Evolutionary conservation across 2,797 vertebrate genomes (phyloP), one percentile per base, ranked within the genome.

Genomic region (Rhinophrynus dorsalis): DNA sequence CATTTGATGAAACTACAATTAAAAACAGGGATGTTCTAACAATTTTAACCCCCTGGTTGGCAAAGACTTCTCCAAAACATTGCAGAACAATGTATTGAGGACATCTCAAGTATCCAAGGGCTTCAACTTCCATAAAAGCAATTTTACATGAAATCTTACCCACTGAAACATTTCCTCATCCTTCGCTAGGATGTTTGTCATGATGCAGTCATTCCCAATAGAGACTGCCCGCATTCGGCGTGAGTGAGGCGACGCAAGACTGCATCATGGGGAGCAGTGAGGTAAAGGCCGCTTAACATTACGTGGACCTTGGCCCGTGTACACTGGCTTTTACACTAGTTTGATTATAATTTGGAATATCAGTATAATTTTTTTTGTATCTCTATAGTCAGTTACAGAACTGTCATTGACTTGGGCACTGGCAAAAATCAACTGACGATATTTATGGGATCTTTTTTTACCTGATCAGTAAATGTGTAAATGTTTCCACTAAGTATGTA

Each of bases 1-100:
- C 68, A 77, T 65, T 75, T 83, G 80, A 79, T 82, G 78, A 38
- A 79, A 83, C 83, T 66, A 35, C 83, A 82, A 83, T 86, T 86
- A 86, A 84, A 85, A 84, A 82, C 78, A 84, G 68, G 74, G 83
- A 86, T 85, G 87, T 84, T 87, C 82, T 86, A 82, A 75, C 80
- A 76, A 80, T 72, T 74, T 72, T 74, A n/a, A n/a, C n/a, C n/a
- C n/a, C n/a, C n/a, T n/a, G n/a, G n/a, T n/a, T n/a, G n/a, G n/a
- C n/a, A n/a, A n/a, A n/a, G n/a, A n/a, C n/a, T n/a, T n/a, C n/a
- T n/a, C n/a, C n/a, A n/a, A n/a, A n/a, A n/a, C n/a, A n/a, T n/a
- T n/a, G n/a, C n/a, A n/a, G n/a, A n/a, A n/a, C n/a, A n/a, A n/a
- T n/a, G n/a, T n/a, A n/a, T n/a, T n/a, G n/a, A n/a, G n/a, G n/a